Base-by-base conservation (phyloP, 1,140 invertebrate genomes). In the Leptonema lineaticorne region DNA sequence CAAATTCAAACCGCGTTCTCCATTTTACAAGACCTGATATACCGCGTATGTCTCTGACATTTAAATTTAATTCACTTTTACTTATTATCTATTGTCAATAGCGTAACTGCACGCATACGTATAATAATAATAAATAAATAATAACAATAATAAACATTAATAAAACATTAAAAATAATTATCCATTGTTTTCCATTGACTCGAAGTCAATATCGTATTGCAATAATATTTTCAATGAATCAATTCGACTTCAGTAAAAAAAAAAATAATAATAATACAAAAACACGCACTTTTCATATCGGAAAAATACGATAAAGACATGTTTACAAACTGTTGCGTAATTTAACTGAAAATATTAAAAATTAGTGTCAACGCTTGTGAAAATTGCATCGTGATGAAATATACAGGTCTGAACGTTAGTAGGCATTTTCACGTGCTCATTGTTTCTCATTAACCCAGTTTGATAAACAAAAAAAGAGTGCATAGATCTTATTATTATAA, bases 351-450 rank as follows among this genome's bases (percentile, higher is more conserved):
- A 37, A 37, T 37, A 37, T 37, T 50, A 26, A 27, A 58, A 28
- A 22, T 58, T 58, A 26, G 6, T 58, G 56, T 58, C 56, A 18
- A 58, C 56, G n/a, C 5, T 58, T 58, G 26, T 28, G 46, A 28
- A 58, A 53, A 53, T 22, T 22, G 16, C 16, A 41, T 16, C 37
- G 27, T 26, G 22, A 26, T 53, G 46, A 18, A 53, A 22, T 53
- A 26, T 53, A 22, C 50, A 26, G 20, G 37, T 45, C 14, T n/a
- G n/a, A n/a, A n/a, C 11, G 20, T 53, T 53, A 26, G 50, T 53
- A 3, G 8, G 50, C 50, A 53, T 53, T 53, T 53, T 53, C 50
- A 26, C 27, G 50, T 53, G 20, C 50, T 53, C 50, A 26, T 53
- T 53, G 50, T 53, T 26, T 53, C 50, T 26, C 9, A 53, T 53